A percentile compares a stretch with the other conserved stretches of the same genome.
phyloP scores from a whole-genome alignment of 1,140 invertebrate genomes.

The Akabosia matsudoensis region DNA sequence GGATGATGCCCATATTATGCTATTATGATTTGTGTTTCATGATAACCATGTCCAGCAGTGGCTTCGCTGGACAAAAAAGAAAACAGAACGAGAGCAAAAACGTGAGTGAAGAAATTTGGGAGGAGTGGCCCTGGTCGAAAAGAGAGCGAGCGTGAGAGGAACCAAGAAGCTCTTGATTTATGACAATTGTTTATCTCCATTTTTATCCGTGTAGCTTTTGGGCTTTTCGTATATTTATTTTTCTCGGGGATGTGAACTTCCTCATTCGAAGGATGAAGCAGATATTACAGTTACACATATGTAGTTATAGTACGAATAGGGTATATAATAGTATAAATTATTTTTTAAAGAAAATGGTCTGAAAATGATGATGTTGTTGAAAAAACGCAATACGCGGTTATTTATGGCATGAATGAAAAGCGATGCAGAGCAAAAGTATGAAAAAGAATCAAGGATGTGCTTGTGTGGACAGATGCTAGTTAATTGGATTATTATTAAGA shows the following conservation, averaged over 20 bases:
- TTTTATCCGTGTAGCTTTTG: constrained; percentile 23
- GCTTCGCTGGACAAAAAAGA: no score
- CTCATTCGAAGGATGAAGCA: constrained; percentile 15
- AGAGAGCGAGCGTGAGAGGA: neutral
- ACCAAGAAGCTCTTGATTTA: constrained; percentile 35
- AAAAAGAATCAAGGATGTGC: neutral
- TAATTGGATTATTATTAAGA: no score
- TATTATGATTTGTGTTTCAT: constrained; percentile 14
- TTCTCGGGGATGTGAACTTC: neutral
- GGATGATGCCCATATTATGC: no score
- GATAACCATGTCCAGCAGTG: no score
- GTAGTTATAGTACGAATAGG: no score
- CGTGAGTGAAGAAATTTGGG: no score
- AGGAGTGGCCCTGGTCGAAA: neutral
- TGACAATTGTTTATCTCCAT: constrained; percentile 38
- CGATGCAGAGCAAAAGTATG: neutral
- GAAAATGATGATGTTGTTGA: no score
- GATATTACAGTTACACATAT: neutral
- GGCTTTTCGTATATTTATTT: constrained; percentile 9
- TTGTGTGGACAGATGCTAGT: neutral
- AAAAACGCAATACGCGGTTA: no score
- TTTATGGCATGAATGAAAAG: neutral
- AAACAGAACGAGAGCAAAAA: no score
- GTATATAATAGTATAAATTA: no score
- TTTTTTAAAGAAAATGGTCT: no score